Conservation (phyloP, 2,113 vertebrate genomes). For the Mionectes macconnelli region DNA sequence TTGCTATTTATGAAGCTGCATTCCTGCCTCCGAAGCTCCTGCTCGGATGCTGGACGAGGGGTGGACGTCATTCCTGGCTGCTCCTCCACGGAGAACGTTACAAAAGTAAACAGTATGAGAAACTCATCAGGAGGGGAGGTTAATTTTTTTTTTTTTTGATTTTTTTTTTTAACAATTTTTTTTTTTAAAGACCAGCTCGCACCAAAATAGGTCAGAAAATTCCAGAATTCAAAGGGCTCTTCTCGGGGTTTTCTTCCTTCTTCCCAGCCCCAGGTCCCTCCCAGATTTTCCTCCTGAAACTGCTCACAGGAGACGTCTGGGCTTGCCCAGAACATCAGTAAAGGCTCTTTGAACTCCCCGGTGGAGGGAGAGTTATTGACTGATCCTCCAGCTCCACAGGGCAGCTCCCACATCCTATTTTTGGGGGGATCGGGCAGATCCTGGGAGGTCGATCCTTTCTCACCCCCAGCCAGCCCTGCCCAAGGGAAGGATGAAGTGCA, state of each 20-base stretch:
- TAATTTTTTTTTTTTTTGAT: neutral
- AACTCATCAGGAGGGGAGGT: conserved; percentile 36
- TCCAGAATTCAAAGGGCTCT: conserved; percentile 23
- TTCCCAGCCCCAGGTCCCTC: neutral
- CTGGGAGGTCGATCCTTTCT: neutral
- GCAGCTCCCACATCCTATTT: neutral
- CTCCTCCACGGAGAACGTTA: neutral
- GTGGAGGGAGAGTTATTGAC: neutral
- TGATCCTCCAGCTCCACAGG: neutral
- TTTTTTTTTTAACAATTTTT: neutral
- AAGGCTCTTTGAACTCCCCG: neutral
- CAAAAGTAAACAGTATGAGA: conserved; percentile 67
- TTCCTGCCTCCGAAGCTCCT: conserved; percentile 56
- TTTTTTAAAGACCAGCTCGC: neutral
- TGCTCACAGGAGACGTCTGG: neutral
- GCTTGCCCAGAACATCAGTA: neutral
- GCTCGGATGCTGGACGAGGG: conserved; percentile 23
- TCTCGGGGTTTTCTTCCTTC: neutral
- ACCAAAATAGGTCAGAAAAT: conserved; percentile 27
- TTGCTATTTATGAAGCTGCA: conserved; percentile 61
- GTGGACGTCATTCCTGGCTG: conserved; percentile 65
- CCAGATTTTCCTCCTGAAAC: neutral
- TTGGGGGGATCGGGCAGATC: neutral
- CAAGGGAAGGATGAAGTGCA: neutral
- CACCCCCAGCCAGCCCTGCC: neutral